Evolutionary conservation across 2,797 vertebrate species (phyloP).

Genomic region (Arctocebus calabarensis): DNA sequence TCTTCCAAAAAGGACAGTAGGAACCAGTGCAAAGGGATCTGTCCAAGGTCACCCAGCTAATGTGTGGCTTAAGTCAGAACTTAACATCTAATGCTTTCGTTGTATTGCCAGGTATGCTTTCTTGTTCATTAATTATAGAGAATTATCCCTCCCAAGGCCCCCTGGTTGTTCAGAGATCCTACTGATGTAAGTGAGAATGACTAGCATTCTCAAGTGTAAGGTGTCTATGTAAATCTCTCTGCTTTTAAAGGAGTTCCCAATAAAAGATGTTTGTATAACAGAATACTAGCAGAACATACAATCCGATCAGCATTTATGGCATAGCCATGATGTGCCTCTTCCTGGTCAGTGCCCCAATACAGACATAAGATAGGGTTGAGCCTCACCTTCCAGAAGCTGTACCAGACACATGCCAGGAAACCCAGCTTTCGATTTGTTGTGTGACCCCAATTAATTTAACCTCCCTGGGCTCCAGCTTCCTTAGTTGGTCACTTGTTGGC

Average conservation of each 20-base stretch:
- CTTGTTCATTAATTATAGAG: not conserved
- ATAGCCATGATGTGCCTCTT: too few species aligned
- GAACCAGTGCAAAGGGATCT: not conserved
- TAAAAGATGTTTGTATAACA: not conserved
- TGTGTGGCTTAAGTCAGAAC: not conserved
- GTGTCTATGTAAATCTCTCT: not conserved
- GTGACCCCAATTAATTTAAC: not conserved
- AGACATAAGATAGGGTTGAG: not conserved
- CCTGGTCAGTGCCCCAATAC: not conserved
- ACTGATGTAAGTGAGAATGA: not conserved
- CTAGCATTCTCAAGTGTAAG: not conserved
- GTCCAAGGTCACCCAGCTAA: not conserved
- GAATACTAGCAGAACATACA: not conserved
- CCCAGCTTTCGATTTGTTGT: not conserved
- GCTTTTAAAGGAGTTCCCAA: not conserved
- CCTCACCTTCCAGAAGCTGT: not conserved
- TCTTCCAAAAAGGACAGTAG: not conserved
- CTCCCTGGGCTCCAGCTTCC: not conserved
- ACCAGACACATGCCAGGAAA: not conserved
- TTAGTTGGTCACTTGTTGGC: conserved; percentile 1
- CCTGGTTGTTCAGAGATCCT: not conserved
- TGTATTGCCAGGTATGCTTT: not conserved
- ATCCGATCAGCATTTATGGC: not conserved
- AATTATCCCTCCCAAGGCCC: not conserved
- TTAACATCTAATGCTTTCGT: not conserved